Base-by-base conservation (phyloP, 1,140 invertebrate genomes). In the Planococcus citri region DNA sequence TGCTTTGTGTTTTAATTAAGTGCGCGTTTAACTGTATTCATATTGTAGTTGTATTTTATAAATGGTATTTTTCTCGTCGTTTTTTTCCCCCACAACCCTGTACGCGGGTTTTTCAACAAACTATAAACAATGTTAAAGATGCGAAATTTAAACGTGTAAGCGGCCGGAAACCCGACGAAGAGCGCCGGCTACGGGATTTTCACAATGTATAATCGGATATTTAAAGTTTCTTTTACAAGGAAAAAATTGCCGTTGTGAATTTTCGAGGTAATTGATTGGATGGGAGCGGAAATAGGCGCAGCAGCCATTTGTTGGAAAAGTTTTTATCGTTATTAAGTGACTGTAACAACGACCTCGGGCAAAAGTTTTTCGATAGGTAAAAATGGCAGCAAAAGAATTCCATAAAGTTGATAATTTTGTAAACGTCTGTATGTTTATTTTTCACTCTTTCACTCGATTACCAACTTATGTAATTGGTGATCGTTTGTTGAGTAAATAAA, bases 401-500 rank as follows among this genome's bases (percentile, higher is more conserved):
- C 41, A 51, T 33, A 33, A 33, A 51, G 41, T 51, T 51, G 41
- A 51, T 51, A 51, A 51, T 51, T 51, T 51, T 20, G 41, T 51
- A 51, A 51, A 51, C 12, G 41, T 51, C n/a, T 51, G 41, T 51
- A 51, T 51, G 41, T 51, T 51, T 51, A 51, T 51, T 51, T 51
- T 51, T 51, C 41, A 51, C 41, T 51, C 41, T 51, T 51, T 51
- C 41, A 51, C 41, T 51, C 41, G 41, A 51, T 51, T 51, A 51
- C 12, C 41, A 20, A 51, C 41, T 51, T 14, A 14, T 14, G 6
- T 37, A 51, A 51, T 51, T 51, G 41, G 41, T 51, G 41, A 20
- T 51, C 41, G 41, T 51, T 51, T 51, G 41, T 51, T 51, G 41
- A 51, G n/a, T 51, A 51, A 51, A 51, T 51, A 51, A 51, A 51